These are phyloP conservation scores for Myrmophylax atrothorax DNA, from an alignment of 2,113 vertebrate genomes.

Conservation along the genomic window DNA sequence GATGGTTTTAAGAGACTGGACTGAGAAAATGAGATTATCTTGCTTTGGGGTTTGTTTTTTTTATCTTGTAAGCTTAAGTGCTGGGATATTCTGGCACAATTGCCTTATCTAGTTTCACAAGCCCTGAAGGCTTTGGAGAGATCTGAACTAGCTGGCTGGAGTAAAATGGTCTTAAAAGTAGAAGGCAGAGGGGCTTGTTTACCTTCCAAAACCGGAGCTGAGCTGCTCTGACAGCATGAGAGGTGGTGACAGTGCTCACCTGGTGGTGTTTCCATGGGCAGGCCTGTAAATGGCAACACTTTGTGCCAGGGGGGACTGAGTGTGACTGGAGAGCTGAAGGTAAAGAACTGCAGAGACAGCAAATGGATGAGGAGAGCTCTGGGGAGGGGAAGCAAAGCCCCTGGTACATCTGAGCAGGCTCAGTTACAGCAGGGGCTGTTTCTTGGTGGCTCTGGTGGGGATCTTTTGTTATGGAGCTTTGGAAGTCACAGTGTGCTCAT, in stretches of 20 bases:
- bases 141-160: not conserved
- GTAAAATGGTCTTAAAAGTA: not conserved
- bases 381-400: not conserved
- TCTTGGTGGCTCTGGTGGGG: not conserved
- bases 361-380: not conserved
- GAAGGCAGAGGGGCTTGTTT: not conserved
- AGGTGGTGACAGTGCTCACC: not conserved
- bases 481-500: not conserved
- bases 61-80: not conserved
- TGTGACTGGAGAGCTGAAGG: not conserved
- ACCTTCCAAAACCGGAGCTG: not conserved
- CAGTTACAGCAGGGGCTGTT: not conserved
- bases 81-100: not conserved
- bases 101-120: not conserved
- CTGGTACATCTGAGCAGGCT: not conserved
- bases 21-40: not conserved
- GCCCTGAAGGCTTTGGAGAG: not conserved
- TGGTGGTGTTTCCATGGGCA: accelerated
- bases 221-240: not conserved
- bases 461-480: not conserved
- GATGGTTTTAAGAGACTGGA: not conserved
- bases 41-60: not conserved
- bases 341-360: not conserved
- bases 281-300: not conserved
- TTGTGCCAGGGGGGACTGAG: not conserved